These are phyloP conservation scores for Setophaga kirtlandii DNA, from an alignment of 2,113 vertebrate genomes.

Conservation along the genomic window DNA sequence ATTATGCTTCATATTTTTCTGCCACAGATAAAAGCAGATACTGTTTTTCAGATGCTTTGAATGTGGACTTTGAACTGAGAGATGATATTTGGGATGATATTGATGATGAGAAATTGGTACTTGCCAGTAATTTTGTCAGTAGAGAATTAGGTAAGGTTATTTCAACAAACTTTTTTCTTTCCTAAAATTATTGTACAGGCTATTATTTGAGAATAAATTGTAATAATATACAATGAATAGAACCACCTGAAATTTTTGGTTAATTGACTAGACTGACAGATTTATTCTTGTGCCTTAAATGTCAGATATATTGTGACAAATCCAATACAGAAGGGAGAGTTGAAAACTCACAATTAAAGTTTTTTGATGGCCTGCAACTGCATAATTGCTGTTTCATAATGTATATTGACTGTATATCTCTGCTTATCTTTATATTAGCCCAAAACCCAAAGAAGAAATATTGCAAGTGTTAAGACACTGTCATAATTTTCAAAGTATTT, in stretches of 20 bases:
- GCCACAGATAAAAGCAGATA: constrained; percentile 12
- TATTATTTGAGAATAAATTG: constrained; percentile 2
- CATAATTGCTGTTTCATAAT: not conserved
- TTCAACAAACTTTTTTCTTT: not conserved
- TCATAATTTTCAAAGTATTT: not conserved
- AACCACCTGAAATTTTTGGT: not conserved
- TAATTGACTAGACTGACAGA: not conserved
- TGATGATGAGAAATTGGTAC: constrained; percentile 81
- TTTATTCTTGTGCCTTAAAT: not conserved
- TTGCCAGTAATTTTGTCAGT: constrained; percentile 66
- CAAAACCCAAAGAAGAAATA: not conserved
- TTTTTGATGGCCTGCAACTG: not conserved
- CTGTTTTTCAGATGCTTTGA: constrained; percentile 67
- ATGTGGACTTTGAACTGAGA: constrained; percentile 84
- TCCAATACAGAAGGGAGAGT: not conserved
- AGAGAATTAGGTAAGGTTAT: constrained; percentile 68
- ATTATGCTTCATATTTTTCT: not conserved
- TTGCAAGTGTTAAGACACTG: not conserved
- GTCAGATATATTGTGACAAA: not conserved
- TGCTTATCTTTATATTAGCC: not conserved
- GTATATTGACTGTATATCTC: not conserved
- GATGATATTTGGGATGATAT: constrained; percentile 89
- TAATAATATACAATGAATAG: not conserved
- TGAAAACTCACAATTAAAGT: not conserved
- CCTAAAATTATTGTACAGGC: not conserved